Evolutionary conservation across 2,113 vertebrate genomes (phyloP), one percentile per base, ranked within the genome.

Genomic region (Lethenteron camtschaticum): DNA sequence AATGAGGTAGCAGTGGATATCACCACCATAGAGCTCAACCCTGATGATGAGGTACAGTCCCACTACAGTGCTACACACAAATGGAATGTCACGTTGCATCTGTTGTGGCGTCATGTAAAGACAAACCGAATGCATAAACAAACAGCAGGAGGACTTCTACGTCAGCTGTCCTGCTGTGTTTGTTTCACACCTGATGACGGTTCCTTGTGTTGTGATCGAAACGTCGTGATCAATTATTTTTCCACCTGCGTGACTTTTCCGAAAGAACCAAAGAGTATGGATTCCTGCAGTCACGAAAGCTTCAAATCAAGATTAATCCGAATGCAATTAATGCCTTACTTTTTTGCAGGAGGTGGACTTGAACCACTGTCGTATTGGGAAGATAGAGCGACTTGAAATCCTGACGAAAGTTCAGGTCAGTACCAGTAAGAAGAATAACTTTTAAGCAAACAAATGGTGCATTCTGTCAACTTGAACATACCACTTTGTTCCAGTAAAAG

Each of bases 281-380:
- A 41, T 41, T 41, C 41, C 41, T 10, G 10, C 20, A 59, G 68
- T 68, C 14, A 60, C 3, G 68, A 12, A 72, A 74, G 56, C 57
- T 57, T 60, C 12, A 70, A 57, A 55, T 11, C n/a, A 9, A 11
- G 10, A 12, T 70, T 58, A 14, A 59, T 41, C 16, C n/a, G 14
- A 7, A 41, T 11, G 56, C 59, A 8, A 41, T 10, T 14, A 55
- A 11, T 14, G 58, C 10, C 9, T 74, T 56, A 69, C 60, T 73
- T 71, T 71, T 58, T 75, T 82, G 57, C 74, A 99, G 94, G 92
- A 99, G 72, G 84, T 99, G 72, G 94, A 99, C 78, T 81, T 99
- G 74, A 91, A 96, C 78, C 92, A 99, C 73, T 94, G 86, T 76
- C 85, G 89, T 73, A 97, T 99, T 77, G 91, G 92, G 70, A 96